Conservation (phyloP, 2,888 invertebrate genomes). For the Philaethria dido region DNA sequence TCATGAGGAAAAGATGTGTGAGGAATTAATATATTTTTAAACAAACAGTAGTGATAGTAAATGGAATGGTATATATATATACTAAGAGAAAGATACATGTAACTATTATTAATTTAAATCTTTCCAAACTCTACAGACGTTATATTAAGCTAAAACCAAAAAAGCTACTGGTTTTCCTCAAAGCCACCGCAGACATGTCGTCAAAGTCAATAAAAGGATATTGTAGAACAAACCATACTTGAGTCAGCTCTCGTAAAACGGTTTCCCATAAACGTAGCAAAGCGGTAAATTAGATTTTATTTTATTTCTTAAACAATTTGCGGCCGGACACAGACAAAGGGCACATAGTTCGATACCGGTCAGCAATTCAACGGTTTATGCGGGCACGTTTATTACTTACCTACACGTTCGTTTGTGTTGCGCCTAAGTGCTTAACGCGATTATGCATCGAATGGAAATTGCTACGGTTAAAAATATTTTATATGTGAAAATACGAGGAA, state of each 20-base stretch:
- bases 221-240: slow-evolving; percentile 71
- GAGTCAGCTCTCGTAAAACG: slow-evolving; percentile 61
- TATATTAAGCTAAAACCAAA: slow-evolving; percentile 1
- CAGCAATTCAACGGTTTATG: slow-evolving; percentile 83
- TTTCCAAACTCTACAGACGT: not conserved
- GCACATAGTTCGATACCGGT: slow-evolving; percentile 78
- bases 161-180: slow-evolving; percentile 17
- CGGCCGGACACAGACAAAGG: slow-evolving; percentile 77
- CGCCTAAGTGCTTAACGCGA: slow-evolving; percentile 30
- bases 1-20: not conserved
- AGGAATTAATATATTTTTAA: not conserved
- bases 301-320: slow-evolving; percentile 83
- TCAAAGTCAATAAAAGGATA: slow-evolving; percentile 64
- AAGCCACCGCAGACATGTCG: slow-evolving; percentile 41
- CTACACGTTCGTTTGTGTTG: slow-evolving; percentile 57
- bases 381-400: slow-evolving; percentile 80
- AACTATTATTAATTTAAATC: not conserved
- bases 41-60: not conserved
- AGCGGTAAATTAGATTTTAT: slow-evolving; percentile 82
- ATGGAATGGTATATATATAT: not conserved
- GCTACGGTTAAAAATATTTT: slow-evolving; percentile 21
- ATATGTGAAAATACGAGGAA: not conserved
- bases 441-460: slow-evolving; percentile 23
- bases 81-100: not conserved
- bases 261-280: slow-evolving; percentile 77